These are phyloP conservation scores for Heteromyza rotundicornis DNA, from an alignment of 2,888 invertebrate species.

Conservation along the genomic window DNA sequence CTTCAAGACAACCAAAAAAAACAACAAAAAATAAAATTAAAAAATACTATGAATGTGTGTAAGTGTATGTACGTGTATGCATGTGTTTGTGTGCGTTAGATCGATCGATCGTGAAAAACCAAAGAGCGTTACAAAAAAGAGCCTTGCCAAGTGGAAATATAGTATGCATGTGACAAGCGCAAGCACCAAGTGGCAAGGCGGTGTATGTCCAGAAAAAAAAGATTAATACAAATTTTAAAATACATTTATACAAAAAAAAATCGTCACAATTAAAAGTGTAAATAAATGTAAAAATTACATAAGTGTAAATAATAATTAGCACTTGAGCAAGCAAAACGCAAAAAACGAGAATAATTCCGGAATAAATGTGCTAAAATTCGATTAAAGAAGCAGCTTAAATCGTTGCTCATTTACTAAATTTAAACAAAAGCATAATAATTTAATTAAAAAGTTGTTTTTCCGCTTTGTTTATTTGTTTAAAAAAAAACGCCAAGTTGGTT, in stretches of 20 bases:
- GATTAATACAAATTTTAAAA: conserved; percentile 5
- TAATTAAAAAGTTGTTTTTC: conserved; percentile 42
- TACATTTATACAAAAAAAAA: background rate
- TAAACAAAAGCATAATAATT: conserved; percentile 39
- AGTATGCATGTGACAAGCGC: conserved; percentile 9
- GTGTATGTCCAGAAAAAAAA: background rate
- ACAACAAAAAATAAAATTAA: background rate
- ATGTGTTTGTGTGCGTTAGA: conserved; percentile 2
- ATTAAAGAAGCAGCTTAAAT: conserved; percentile 7
- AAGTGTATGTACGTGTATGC: background rate
- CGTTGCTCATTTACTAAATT: conserved; percentile 2
- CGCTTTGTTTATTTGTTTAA: conserved; percentile 39
- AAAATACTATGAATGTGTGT: background rate
- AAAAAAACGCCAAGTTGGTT: background rate
- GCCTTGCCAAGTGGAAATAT: conserved; percentile 3
- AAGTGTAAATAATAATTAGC: conserved; percentile 5
- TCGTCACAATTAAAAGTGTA: background rate
- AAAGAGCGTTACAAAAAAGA: background rate
- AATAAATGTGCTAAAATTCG: too few species aligned
- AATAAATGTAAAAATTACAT: background rate
- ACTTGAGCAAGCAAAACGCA: conserved; percentile 1
- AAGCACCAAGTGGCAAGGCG: conserved; percentile 4
- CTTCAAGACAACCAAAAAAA: background rate
- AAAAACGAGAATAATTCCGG: conserved; percentile 14
- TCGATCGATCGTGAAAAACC: conserved; percentile 12